These are phyloP conservation scores for Pantherophis vulpinus DNA, from an alignment of 2,797 vertebrate genomes.

Conservation along the genomic window DNA sequence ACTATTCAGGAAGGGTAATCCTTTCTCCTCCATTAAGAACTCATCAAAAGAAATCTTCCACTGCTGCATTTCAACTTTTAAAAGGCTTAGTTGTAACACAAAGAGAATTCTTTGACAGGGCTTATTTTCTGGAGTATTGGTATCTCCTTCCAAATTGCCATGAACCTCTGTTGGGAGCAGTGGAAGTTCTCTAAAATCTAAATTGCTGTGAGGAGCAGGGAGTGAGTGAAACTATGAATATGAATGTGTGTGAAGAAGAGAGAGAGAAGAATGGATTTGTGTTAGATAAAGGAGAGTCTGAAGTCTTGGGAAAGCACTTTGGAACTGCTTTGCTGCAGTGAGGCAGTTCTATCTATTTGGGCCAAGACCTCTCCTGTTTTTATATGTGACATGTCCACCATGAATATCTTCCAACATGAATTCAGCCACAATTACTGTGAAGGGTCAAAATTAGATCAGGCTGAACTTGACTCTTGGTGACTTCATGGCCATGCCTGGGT, in stretches of 20 bases:
- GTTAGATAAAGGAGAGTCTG: not conserved
- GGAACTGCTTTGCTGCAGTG: not conserved
- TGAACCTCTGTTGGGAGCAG: not conserved
- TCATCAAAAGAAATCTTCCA: not conserved
- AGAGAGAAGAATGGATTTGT: not conserved
- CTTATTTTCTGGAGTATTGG: not conserved
- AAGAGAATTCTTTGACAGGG: not conserved
- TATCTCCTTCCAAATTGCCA: not conserved
- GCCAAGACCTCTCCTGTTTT: not conserved
- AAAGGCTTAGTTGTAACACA: not conserved
- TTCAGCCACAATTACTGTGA: not conserved
- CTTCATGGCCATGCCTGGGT: not conserved
- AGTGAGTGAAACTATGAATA: not conserved
- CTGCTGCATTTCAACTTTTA: not conserved
- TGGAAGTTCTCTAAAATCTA: not conserved
- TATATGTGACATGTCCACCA: not conserved
- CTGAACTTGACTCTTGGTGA: not conserved
- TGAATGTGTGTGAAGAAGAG: not conserved
- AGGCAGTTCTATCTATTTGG: not conserved
- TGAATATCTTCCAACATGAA: not conserved
- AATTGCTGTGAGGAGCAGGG: not conserved
- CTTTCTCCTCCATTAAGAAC: not conserved
- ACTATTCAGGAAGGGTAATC: not conserved
- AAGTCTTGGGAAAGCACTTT: not conserved
- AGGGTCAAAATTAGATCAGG: not conserved